These are phyloP conservation scores for Sylvietta virens DNA, from an alignment of 2,113 vertebrate species.

Conservation along the genomic window DNA sequence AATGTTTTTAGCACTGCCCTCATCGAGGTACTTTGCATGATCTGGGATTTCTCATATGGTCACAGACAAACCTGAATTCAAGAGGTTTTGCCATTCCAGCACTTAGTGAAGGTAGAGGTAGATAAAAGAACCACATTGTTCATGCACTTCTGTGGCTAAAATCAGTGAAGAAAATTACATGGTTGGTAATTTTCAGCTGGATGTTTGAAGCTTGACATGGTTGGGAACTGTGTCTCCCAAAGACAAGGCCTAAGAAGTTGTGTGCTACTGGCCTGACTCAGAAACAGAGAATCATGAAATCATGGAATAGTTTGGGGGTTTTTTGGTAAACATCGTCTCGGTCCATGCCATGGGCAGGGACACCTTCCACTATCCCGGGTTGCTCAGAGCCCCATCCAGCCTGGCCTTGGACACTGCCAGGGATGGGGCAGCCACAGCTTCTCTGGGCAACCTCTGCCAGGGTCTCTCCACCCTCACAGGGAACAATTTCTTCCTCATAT, in stretches of 20 bases:
- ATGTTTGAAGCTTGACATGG: background rate
- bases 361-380: rapidly evolving
- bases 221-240: background rate
- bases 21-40: background rate
- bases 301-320: background rate
- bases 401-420: background rate
- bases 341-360: background rate
- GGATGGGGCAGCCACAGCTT: background rate
- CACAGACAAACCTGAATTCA: background rate
- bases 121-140: background rate
- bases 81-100: background rate
- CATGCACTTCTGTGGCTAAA: background rate
- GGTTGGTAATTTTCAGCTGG: background rate
- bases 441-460: background rate
- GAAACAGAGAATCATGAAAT: background rate
- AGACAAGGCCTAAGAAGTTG: background rate
- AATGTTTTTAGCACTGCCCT: background rate
- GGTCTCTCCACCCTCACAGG: no score
- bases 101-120: background rate
- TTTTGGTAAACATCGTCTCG: background rate
- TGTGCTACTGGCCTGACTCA: background rate
- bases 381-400: background rate
- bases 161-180: background rate
- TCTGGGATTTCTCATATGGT: background rate
- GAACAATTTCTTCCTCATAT: background rate